These are phyloP conservation scores for Sardinella longiceps DNA, from an alignment of 2,797 vertebrate genomes.

Conservation along the genomic window DNA sequence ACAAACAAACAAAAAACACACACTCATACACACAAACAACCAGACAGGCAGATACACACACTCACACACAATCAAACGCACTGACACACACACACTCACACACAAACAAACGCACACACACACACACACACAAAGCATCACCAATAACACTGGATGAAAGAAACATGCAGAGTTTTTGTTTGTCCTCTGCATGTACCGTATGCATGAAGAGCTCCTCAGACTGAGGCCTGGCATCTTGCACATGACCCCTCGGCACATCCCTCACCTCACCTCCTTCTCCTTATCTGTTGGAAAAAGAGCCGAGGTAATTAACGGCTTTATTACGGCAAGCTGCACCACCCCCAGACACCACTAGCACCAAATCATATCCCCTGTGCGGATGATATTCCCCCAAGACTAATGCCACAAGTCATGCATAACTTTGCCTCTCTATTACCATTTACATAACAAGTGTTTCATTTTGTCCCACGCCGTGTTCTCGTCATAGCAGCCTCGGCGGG, in stretches of 20 bases:
- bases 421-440: conserved; percentile 17
- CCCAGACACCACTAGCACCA: not conserved
- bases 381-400: not conserved
- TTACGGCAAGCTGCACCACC: not conserved
- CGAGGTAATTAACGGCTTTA: not conserved
- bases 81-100: not conserved
- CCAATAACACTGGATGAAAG: not conserved
- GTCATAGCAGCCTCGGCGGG: not conserved
- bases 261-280: not conserved
- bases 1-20: not conserved
- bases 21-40: not conserved
- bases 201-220: not conserved
- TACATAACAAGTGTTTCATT: conserved; percentile 22
- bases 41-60: too few relatives aligned
- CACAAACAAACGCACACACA: not conserved
- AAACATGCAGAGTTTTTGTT: not conserved
- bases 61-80: not conserved
- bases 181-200: not conserved
- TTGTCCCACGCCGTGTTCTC: conserved; percentile 2
- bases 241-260: not conserved
- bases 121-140: not conserved
- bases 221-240: not conserved
- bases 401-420: conserved; percentile 20
- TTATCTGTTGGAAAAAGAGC: not conserved
- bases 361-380: not conserved